Base-by-base conservation (phyloP, 2,797 vertebrate species). In the Takifugu ocellatus region DNA sequence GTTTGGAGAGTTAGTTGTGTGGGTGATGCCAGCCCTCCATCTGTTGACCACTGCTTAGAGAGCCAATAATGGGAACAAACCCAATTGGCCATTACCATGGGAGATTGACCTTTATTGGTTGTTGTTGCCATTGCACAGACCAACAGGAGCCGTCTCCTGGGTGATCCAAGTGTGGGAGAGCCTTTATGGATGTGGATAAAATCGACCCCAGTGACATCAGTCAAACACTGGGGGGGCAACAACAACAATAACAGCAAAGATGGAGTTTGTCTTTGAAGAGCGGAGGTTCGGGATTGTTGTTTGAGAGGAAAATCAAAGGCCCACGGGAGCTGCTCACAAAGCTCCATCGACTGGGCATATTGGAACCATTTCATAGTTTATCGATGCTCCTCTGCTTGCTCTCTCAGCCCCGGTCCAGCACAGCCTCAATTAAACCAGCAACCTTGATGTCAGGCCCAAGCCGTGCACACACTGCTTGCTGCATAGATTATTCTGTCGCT, bases 311-410 rank as follows among this genome's bases (percentile, higher is more conserved):
- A 87, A 90, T 91, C 86, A 84, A 84, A 87, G 72, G 43, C 87
- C 72, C 76, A 12, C 36, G 82, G 78, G 89, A 86, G 54, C 69
- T 51, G 79, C 75, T 84, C 80, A 84, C 85, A 89, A 90, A 90
- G 86, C 88, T 59, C 47, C 74, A 88, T 87, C 56, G 88, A 91
- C 79, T 51, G 63, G 68, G 77, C 62, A 80, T 87, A 88, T 90
- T 88, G 84, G 83, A 90, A 90, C 81, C 75, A 86, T 88, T 88
- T 90, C 86, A 90, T 90, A 85, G 86, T 84, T 91, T 87, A 89
- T 92, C 84, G 61, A 90, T 91, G 81, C 68, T 86, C 77, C 72
- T 85, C 83, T 75, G 75, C 78, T 66, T 75, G 80, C 79, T 83
- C 77, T 74, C 82, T 74, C 77, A 78, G 81, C 78, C 71, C 73